Evolutionary conservation across 1,140 invertebrate genomes (phyloP), one percentile per base, ranked within the genome.

Genomic region (Sitodiplosis mosellana): DNA sequence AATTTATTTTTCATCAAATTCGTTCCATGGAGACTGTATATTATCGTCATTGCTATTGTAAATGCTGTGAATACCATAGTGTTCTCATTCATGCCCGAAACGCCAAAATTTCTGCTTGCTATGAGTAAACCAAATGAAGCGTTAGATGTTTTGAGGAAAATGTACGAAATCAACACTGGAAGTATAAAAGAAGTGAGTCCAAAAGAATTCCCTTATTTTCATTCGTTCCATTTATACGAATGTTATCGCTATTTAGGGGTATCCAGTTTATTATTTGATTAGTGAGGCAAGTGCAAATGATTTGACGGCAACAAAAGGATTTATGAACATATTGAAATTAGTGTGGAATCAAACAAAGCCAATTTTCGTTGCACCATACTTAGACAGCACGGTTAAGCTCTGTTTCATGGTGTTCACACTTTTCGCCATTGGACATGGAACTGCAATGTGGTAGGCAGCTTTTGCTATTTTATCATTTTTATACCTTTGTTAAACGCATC

Each of bases 31-130:
- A 64, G 80, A 10, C 48, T 81, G 1, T 74, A 77, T 41, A 55
- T 81, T 0, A 64, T 76, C 0, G 47, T 76, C 1, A 67, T 74
- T 14, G 70, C 71, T 0, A 34, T 76, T 0, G 69, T 78, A 1
- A 71, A 72, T 22, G 51, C 80, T 18, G 44, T 72, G 2, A 69
- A 71, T 0, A 54, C 69, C 1, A 15, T 74, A 0, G 64, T 76
- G 45, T 55, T 74, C 0, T 67, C 73, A 6, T 61, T 66, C 8
- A 66, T 79, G 6, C 77, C 78, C 0, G 86, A 89, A 58, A 87
- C 80, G 50, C 85, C 86, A 0, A 84, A 84, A 55, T 88, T 77
- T 59, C 63, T 81, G 11, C 59, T 84, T 5, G 69, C 75, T 0
- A 70, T 75, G 59, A 77, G 79, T 47, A 69, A 66, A 51, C 56